Conservation (phyloP, 2,888 invertebrate species). For the Drosophila incognita region DNA sequence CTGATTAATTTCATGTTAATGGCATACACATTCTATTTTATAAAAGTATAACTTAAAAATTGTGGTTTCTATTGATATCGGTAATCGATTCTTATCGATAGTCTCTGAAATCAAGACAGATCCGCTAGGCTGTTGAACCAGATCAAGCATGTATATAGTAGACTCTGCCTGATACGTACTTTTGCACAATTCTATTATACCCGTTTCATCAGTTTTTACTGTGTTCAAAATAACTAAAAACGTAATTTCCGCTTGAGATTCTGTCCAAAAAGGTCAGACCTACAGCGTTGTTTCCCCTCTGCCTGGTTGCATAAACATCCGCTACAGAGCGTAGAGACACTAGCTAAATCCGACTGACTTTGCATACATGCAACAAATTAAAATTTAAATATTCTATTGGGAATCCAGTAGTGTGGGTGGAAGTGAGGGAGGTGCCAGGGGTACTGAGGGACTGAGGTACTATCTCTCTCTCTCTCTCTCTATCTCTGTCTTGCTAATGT, state of each 20-base stretch:
- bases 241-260: conserved; percentile 49
- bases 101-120: not conserved
- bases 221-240: conserved; percentile 18
- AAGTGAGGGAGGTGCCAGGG: not conserved
- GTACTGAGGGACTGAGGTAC: not conserved
- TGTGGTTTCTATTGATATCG: not conserved
- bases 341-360: conserved; percentile 21
- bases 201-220: not conserved
- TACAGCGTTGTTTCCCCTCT: not conserved
- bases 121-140: too few species aligned
- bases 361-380: conserved; percentile 61
- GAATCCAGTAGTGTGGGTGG: not conserved
- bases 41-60: not conserved
- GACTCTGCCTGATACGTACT: not conserved
- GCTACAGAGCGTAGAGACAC: conserved; percentile 7
- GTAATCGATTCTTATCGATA: not conserved
- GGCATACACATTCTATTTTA: not conserved
- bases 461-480: conserved; percentile 6
- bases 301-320: conserved; percentile 48
- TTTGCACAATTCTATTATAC: not conserved
- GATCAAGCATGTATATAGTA: not conserved
- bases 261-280: conserved; percentile 39
- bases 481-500: conserved; percentile 1
- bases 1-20: not conserved
- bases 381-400: conserved; percentile 35